Evolutionary conservation across 1,140 invertebrate species (phyloP), one percentile per base, ranked within the genome.

Genomic region (Drosophila repleta): DNA sequence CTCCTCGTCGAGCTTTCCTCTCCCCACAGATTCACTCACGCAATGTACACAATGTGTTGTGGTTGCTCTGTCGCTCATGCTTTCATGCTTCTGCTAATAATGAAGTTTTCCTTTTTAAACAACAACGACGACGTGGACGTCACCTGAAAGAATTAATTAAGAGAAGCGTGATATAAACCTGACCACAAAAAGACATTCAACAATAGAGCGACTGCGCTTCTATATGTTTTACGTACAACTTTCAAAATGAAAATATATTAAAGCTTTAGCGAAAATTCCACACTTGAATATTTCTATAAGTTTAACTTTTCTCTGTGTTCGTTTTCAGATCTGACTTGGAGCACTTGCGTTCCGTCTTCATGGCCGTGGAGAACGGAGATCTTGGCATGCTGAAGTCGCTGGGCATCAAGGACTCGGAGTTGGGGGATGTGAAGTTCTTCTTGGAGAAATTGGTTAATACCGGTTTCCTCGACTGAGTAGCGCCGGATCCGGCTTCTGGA

Each of bases 341-440:
- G 88, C 97, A 98, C 90, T 93, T 99, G 69, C 95, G 97, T 87
- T 97, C 96, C 3, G 97, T 98, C 8, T 98, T 99, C 92, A 97
- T 98, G 95, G 97, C 97, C 1, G 97, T 99, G n/a, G 97, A 98
- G 90, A 98, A 98, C 87, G 98, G 97, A 3, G 97, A 98, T 91
- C 93, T 98, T 15, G 97, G 97, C 60, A 97, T 98, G 95, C 93
- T 99, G 39, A 98, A 98, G 92, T 97, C 97, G 8, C 93, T 98
- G 24, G 97, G 97, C 46, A 98, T 98, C 91, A 98, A 98, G 92
- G 97, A 98, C 92, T 97, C 97, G 0, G 98, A 99, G 91, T 93
- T 98, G 26, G 97, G 97, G n/a, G 98, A 99, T 90, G 97, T 99
- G 21, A 98, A 98, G 91, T 99, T 99, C 93, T 99, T 99, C 94